phyloP scores from a whole-genome alignment of 2,888 invertebrate genomes.

The Plagiodera versicolora region DNA sequence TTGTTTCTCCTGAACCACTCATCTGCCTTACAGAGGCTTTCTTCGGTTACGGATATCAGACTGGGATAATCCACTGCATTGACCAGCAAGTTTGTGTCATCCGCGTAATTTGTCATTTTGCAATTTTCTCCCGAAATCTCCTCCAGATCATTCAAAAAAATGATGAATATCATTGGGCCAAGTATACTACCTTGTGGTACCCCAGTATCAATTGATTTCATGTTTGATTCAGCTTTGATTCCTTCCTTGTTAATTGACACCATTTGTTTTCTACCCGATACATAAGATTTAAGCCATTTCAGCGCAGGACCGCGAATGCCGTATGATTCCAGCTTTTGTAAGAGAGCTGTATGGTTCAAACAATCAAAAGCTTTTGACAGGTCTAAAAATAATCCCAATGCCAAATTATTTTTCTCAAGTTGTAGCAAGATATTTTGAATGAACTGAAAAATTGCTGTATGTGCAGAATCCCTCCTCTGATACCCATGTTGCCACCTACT shows the following conservation, averaged over 20 bases:
- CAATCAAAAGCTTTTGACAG: constrained; percentile 8
- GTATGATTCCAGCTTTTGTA: constrained; percentile 1
- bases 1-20: too few species aligned
- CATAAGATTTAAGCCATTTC: constrained; percentile 6
- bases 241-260: constrained; percentile 3
- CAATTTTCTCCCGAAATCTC: constrained; percentile 2
- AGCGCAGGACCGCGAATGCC: constrained; percentile 2
- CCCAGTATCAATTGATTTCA: background rate
- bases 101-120: background rate
- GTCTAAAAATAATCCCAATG: constrained; percentile 5
- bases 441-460: constrained; percentile 5
- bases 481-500: constrained; percentile 4
- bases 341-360: background rate
- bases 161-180: background rate
- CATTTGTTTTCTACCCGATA: constrained; percentile 5
- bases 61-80: too few species aligned
- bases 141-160: background rate
- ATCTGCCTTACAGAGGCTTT: too few species aligned
- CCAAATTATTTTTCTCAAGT: constrained; percentile 2
- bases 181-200: constrained; percentile 7
- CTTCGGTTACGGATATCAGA: too few species aligned
- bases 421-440: background rate
- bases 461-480: background rate
- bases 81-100: constrained; percentile 2
- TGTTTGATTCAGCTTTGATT: constrained; percentile 5